Evolutionary conservation across 2,888 invertebrate species (phyloP).

Genomic region (Apotomis capreana): DNA sequence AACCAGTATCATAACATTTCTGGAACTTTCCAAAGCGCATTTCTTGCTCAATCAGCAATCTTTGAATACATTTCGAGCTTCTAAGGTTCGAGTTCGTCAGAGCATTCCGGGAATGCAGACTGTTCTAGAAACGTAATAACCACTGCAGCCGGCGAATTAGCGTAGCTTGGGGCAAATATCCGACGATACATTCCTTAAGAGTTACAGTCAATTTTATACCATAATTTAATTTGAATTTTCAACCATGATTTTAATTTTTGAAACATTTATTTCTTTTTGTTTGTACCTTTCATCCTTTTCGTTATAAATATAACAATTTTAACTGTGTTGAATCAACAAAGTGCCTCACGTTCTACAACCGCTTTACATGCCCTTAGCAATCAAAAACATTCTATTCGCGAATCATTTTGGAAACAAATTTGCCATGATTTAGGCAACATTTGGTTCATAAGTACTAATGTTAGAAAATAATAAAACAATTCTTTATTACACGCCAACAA

Average conservation of each 20-base stretch:
- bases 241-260: too few species aligned
- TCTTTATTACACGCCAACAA: too few species aligned
- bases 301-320: background rate
- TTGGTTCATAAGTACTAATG: background rate
- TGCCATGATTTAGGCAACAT: constrained; percentile 1
- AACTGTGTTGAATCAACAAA: constrained; percentile 15
- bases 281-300: too few species aligned
- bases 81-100: constrained; percentile 15
- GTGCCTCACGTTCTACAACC: constrained; percentile 31
- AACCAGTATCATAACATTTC: constrained; percentile 8
- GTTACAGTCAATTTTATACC: too few species aligned
- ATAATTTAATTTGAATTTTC: too few species aligned
- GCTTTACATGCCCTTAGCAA: constrained; percentile 38
- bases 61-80: constrained; percentile 31
- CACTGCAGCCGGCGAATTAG: constrained; percentile 28
- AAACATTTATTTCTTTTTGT: too few species aligned
- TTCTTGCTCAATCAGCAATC: constrained; percentile 28
- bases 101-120: constrained; percentile 19
- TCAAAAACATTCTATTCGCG: constrained; percentile 4
- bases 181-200: constrained; percentile 32
- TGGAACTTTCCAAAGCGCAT: background rate
- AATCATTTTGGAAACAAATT: constrained; percentile 3
- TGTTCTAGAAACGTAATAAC: constrained; percentile 30
- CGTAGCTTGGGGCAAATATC: constrained; percentile 33
- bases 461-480: too few species aligned